Evolutionary conservation across 2,797 vertebrate species (phyloP), one percentile per base, ranked within the genome.

Genomic region (Telmatherina bonti): DNA sequence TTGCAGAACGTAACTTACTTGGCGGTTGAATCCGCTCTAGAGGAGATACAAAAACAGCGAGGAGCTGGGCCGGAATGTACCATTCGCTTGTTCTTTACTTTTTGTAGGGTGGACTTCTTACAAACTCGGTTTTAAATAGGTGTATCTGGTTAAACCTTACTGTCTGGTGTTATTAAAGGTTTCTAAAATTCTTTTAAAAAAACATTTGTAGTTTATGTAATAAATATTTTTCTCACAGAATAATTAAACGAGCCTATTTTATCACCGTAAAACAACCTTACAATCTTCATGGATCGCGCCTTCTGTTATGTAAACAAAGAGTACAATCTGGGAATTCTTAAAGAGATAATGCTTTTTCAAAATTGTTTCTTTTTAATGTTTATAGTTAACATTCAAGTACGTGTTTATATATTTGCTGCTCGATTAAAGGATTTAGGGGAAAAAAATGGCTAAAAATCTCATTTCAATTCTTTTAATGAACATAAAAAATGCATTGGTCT

Each of bases 221-320:
- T 33, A 36, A 13, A 15, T 31, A 2, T 6, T 13, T 0, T 0
- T 0, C 18, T 27, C n/a, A 2, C 0, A 26, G 22, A 33, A 1
- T 18, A 7, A 1, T 29, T 0, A 2, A 66, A 11, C 47, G 0
- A 2, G 2, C 35, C 0, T 12, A n/a, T 12, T 36, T 0, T 4
- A 29, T 1, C 18, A 13, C 49, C 58, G 63, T 56, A 26, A 15
- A 0, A 24, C 22, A 60, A 47, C 82, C 85, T 70, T 52, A 2
- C 33, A 51, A 52, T 51, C 36, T 70, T 22, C 31, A 56, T 83
- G 79, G 73, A 12, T 80, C 56, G 82, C 65, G 66, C 88, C 91
- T 81, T 84, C 84, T 97, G 95, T 98, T 98, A 97, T 98, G 97
- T 99, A 98, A 98, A 99, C 97, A 99, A 95, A 96, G 95, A 96